These are phyloP conservation scores for Tetramorium parvispinum DNA, from an alignment of 1,140 invertebrate genomes.

Conservation along the genomic window DNA sequence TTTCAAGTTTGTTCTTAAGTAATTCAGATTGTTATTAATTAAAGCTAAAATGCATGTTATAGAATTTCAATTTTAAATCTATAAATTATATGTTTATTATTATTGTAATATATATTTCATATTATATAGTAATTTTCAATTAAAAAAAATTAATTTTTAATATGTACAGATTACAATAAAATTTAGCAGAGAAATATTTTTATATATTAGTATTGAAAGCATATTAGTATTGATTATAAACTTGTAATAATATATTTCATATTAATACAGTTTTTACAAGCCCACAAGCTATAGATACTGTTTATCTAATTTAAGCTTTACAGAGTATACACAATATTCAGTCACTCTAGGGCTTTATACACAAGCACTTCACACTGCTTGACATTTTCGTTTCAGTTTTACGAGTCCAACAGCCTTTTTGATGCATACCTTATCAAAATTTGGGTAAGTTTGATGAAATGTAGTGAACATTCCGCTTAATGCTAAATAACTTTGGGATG, in stretches of 20 bases:
- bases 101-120: background rate
- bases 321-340: constrained; percentile 65
- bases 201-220: background rate
- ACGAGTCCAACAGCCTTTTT: constrained; percentile 90
- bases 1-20: constrained; percentile 52
- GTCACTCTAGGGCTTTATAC: constrained; percentile 77
- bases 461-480: constrained; percentile 78
- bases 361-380: constrained; percentile 82
- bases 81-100: constrained; percentile 11
- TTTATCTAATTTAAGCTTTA: constrained; percentile 49
- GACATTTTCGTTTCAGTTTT: constrained; percentile 89
- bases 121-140: background rate
- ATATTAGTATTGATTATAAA: background rate
- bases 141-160: constrained; percentile 25
- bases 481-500: constrained; percentile 81
- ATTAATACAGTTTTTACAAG: constrained; percentile 26
- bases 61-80: constrained; percentile 14
- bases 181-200: background rate
- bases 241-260: background rate
- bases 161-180: constrained; percentile 9
- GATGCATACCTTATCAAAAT: constrained; percentile 90
- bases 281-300: constrained; percentile 1
- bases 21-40: constrained; percentile 22
- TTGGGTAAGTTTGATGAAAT: constrained; percentile 89
- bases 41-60: constrained; percentile 19